phyloP scores from a whole-genome alignment of 2,797 vertebrate genomes.

The Enteromius mattozi region DNA sequence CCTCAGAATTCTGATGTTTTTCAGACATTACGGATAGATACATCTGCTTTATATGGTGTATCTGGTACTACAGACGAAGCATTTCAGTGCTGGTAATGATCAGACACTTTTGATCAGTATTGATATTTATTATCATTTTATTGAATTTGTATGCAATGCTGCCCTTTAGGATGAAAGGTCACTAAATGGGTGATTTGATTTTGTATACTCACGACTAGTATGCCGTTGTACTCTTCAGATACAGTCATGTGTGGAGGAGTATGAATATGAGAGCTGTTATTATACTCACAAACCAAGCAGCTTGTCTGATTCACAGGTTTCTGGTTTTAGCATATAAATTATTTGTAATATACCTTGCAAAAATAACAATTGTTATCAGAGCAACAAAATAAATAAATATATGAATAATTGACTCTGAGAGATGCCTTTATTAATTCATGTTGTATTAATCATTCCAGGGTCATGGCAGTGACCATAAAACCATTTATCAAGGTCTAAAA shows the following conservation, averaged over 20 bases:
- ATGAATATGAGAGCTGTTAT: neutral
- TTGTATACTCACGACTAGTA: constrained; percentile 38
- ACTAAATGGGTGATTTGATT: constrained; percentile 40
- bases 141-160: constrained; percentile 20
- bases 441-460: neutral
- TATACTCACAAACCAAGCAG: constrained; percentile 19
- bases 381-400: constrained; percentile 15
- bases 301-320: constrained; percentile 17
- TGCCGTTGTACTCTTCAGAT: constrained; percentile 21
- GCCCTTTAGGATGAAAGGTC: constrained; percentile 28
- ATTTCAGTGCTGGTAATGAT: constrained; percentile 17
- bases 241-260: neutral
- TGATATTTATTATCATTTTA: constrained; percentile 10
- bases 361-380: constrained; percentile 15
- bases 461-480: neutral
- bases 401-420: neutral
- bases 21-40: neutral
- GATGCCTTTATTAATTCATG: neutral
- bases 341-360: constrained; percentile 30
- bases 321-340: constrained; percentile 4
- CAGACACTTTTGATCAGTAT: constrained; percentile 5
- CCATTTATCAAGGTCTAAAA: too few species aligned
- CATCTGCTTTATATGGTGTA: constrained; percentile 66
- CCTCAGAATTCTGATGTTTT: constrained; percentile 5
- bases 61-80: neutral